Evolutionary conservation across 2,797 vertebrate genomes (phyloP).

Genomic region (Acropternis orthonyx): DNA sequence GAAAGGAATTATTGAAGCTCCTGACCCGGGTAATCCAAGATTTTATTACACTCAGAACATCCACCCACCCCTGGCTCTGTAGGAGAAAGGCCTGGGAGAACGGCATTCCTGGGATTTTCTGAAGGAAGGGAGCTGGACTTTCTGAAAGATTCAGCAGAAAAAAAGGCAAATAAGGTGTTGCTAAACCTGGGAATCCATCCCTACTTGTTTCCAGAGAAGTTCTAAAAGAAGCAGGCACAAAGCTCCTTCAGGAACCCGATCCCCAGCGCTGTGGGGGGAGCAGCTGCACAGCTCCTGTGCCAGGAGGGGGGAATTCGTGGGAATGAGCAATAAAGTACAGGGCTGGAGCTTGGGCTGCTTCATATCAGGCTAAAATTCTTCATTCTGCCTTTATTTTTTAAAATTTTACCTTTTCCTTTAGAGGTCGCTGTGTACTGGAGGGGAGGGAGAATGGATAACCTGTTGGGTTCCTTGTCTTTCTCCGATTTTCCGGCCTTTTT

Average conservation of each 20-base stretch:
- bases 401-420: not conserved
- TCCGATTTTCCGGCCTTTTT: not conserved
- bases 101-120: too few relatives aligned
- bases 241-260: too few relatives aligned
- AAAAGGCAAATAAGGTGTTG: too few relatives aligned
- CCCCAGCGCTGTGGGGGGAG: not conserved
- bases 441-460: not conserved
- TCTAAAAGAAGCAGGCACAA: too few relatives aligned
- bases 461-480: not conserved
- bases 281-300: too few relatives aligned
- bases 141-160: too few relatives aligned
- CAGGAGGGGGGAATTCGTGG: not conserved
- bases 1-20: not conserved
- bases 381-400: not conserved
- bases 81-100: too few relatives aligned
- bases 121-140: too few relatives aligned
- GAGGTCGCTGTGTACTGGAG: accelerated
- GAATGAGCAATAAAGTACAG: not conserved
- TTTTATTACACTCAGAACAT: too few relatives aligned
- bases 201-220: too few relatives aligned
- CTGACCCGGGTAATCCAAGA: not conserved
- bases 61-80: too few relatives aligned
- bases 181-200: too few relatives aligned
- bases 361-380: not conserved
- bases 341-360: not conserved